Evolutionary conservation across 2,797 vertebrate genomes (phyloP).

Genomic region (Natrix natrix): DNA sequence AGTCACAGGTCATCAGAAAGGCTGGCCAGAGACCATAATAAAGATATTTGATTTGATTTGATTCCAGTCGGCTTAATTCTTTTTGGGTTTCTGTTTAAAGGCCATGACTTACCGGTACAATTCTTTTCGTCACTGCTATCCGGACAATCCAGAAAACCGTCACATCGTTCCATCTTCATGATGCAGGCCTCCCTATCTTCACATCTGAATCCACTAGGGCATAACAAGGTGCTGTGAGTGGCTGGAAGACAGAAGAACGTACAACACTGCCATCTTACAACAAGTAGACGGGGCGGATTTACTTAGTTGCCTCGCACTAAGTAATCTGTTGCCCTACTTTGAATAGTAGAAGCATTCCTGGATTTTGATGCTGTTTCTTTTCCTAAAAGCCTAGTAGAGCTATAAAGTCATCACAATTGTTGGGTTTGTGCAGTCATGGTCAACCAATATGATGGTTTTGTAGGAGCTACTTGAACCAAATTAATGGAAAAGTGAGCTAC

Average conservation of each 20-base stretch:
- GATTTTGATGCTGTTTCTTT: too few relatives aligned
- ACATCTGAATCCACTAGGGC: slow-evolving; percentile 79
- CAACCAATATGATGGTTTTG: not conserved
- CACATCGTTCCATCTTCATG: slow-evolving; percentile 81
- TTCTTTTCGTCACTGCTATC: slow-evolving; percentile 90
- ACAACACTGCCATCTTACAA: not conserved
- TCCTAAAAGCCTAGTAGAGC: not conserved
- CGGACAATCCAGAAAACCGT: slow-evolving; percentile 91
- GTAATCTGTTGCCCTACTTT: not conserved
- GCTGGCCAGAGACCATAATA: not conserved
- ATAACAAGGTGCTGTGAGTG: slow-evolving; percentile 80
- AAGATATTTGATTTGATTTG: not conserved
- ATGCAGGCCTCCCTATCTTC: slow-evolving; percentile 87
- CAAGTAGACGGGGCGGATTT: not conserved
- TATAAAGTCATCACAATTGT: not conserved
- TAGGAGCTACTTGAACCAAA: not conserved
- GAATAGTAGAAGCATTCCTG: not conserved
- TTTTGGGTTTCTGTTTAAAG: not conserved
- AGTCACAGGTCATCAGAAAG: not conserved
- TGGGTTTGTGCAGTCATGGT: not conserved
- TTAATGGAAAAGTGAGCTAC: not conserved
- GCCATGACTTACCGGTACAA: slow-evolving; percentile 80
- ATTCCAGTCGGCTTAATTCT: not conserved
- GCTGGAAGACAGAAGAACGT: slow-evolving; percentile 70
- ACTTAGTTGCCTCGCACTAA: not conserved